phyloP scores from a whole-genome alignment of 2,113 vertebrate species.

The Cinclus cinclus region DNA sequence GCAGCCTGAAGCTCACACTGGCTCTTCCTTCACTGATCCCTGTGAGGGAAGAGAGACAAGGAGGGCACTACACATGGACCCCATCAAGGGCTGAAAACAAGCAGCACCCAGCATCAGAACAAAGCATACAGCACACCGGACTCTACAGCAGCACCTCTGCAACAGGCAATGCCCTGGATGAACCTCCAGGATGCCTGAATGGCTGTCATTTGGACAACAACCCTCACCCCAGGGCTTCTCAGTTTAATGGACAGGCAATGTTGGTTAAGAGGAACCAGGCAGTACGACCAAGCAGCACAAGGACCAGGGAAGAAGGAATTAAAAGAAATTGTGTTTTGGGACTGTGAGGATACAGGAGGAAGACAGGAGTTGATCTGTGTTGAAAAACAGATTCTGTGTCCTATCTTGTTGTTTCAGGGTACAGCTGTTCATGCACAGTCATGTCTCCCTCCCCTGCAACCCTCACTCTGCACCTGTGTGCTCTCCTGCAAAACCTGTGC shows the following conservation, averaged over 20 bases:
- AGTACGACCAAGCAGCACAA: background rate
- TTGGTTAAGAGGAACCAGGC: background rate
- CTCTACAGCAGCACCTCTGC: background rate
- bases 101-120: background rate
- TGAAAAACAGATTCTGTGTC: background rate
- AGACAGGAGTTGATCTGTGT: background rate
- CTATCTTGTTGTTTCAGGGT: background rate
- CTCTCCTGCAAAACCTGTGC: background rate
- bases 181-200: background rate
- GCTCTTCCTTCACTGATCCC: background rate
- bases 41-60: background rate
- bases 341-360: background rate
- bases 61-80: too few species aligned
- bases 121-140: background rate
- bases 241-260: background rate
- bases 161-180: background rate
- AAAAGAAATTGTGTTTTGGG: background rate
- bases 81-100: background rate
- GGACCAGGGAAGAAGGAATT: background rate
- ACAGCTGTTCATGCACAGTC: background rate
- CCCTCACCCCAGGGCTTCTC: background rate
- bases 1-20: background rate
- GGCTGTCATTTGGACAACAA: background rate
- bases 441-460: background rate
- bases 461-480: background rate